phyloP scores from a whole-genome alignment of 53 echinoderm and acorn worm genomes.

The Patiria pectinifera region DNA sequence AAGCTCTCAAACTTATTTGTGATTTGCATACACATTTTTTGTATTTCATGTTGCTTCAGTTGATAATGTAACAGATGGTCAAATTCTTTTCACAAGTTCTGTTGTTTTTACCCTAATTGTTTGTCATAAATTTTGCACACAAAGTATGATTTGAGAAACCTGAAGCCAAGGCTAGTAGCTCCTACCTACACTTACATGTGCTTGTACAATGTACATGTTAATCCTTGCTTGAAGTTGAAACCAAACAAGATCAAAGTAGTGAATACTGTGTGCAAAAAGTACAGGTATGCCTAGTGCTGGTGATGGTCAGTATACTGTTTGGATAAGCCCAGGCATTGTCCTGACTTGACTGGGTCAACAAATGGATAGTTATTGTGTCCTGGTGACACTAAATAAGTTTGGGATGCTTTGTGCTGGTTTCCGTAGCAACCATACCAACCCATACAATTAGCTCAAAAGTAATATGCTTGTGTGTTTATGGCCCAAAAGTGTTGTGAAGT shows the following conservation, averaged over 20 bases:
- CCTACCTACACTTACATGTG: too few relatives aligned
- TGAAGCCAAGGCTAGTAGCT: too few relatives aligned
- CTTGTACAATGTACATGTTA: too few relatives aligned
- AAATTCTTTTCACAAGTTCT: too few relatives aligned
- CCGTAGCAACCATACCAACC: constrained; percentile 17
- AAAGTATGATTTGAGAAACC: too few relatives aligned
- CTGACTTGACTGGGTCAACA: neutral
- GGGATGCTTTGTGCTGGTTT: constrained; percentile 34
- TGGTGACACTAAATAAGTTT: constrained; percentile 10
- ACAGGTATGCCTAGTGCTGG: neutral
- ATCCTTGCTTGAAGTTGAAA: too few relatives aligned
- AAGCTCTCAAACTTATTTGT: too few relatives aligned
- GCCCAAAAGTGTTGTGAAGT: neutral
- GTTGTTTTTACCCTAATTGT: too few relatives aligned
- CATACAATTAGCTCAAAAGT: neutral
- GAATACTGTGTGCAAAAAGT: neutral
- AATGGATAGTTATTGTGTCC: neutral
- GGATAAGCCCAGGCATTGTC: neutral
- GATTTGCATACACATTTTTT: too few relatives aligned
- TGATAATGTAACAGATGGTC: too few relatives aligned
- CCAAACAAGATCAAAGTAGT: neutral
- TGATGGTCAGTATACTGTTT: neutral
- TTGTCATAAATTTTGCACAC: too few relatives aligned
- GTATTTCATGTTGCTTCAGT: too few relatives aligned
- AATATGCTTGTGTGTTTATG: neutral